Conservation (phyloP, 2,888 invertebrate genomes). For the Thysanoteuthis rhombus region DNA sequence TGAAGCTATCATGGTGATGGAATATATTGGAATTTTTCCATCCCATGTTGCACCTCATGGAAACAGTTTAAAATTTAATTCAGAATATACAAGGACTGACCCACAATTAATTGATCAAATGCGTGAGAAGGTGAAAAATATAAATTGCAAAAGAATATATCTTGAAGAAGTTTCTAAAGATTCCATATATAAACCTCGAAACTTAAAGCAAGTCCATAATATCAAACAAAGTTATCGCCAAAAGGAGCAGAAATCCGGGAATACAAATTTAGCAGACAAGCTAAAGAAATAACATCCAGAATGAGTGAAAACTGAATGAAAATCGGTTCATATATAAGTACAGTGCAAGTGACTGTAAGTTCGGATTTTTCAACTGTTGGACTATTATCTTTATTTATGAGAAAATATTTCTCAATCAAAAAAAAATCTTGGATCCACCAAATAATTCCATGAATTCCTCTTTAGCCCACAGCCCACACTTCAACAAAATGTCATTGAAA, state of each 20-base stretch:
- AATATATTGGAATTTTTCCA: background rate
- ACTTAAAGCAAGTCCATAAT: slow-evolving; percentile 12
- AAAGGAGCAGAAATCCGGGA: background rate
- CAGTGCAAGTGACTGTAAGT: too few relatives aligned
- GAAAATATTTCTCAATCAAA: too few relatives aligned
- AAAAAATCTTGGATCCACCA: too few relatives aligned
- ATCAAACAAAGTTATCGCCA: background rate
- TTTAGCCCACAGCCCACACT: too few relatives aligned
- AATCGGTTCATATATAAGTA: too few relatives aligned
- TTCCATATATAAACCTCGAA: background rate
- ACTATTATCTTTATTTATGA: too few relatives aligned
- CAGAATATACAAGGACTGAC: background rate
- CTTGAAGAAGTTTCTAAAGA: background rate
- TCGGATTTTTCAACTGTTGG: too few relatives aligned
- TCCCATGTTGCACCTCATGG: background rate
- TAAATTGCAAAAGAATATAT: background rate
- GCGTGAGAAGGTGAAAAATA: background rate
- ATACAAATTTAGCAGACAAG: background rate
- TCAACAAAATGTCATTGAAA: too few relatives aligned
- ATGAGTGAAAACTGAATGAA: too few relatives aligned
- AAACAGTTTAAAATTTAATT: background rate
- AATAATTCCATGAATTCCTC: too few relatives aligned
- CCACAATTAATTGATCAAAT: background rate
- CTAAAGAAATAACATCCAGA: background rate
- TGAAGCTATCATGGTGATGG: background rate